phyloP scores from a whole-genome alignment of 2,797 vertebrate genomes.

The Okamejei kenojei region DNA sequence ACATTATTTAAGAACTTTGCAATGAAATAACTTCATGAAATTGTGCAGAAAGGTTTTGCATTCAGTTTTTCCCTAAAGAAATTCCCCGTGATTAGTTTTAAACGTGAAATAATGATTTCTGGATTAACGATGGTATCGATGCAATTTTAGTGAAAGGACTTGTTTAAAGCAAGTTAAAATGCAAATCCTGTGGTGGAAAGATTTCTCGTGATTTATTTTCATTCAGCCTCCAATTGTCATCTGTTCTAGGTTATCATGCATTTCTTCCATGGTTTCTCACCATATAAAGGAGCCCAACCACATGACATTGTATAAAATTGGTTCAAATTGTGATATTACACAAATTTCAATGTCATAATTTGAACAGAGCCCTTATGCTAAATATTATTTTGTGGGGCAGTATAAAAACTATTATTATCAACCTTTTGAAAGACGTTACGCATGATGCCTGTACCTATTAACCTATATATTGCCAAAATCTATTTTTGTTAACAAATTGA shows the following conservation, averaged over 20 bases:
- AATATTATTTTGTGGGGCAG: neutral
- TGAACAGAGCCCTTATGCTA: neutral
- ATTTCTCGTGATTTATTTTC: neutral
- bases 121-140: neutral
- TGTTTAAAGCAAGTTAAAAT: neutral
- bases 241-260: neutral
- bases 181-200: neutral
- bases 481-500: neutral
- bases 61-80: slow-evolving; percentile 14
- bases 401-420: neutral
- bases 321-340: neutral
- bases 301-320: neutral
- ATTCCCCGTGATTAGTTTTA: neutral
- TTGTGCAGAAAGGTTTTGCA: neutral
- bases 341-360: neutral
- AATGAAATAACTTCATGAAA: neutral
- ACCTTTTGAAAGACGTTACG: neutral
- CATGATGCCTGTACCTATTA: neutral
- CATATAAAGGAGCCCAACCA: neutral
- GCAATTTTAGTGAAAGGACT: neutral
- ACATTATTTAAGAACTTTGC: neutral
- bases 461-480: neutral
- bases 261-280: neutral
- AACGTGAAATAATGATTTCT: neutral
- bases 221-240: neutral